phyloP scores from a whole-genome alignment of 2,113 vertebrate genomes.

The Hippolais icterina region DNA sequence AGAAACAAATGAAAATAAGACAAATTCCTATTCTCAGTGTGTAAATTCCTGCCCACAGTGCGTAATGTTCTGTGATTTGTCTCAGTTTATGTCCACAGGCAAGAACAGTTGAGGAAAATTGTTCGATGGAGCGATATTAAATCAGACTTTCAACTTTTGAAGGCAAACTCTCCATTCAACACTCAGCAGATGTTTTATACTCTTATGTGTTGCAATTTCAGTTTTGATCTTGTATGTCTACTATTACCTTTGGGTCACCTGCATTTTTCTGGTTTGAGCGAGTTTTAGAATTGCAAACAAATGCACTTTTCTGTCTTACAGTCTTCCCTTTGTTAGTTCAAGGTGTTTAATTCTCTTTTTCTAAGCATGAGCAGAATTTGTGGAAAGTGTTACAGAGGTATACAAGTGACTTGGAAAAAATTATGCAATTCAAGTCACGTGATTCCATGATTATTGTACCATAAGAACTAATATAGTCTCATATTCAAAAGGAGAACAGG shows the following conservation, averaged over 20 bases:
- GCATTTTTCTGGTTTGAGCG: background rate
- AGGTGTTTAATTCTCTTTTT: background rate
- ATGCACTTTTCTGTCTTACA: background rate
- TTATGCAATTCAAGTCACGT: background rate
- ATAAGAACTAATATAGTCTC: background rate
- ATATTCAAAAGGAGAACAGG: background rate
- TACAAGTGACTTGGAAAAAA: background rate
- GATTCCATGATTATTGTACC: background rate
- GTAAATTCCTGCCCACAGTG: background rate
- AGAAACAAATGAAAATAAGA: background rate
- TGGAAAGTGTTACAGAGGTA: background rate
- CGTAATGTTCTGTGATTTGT: background rate
- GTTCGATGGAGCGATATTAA: background rate
- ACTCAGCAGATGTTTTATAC: background rate
- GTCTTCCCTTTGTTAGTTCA: background rate
- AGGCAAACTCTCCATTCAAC: background rate
- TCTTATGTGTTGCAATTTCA: background rate
- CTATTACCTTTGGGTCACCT: background rate
- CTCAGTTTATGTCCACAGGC: slow-evolving; percentile 2
- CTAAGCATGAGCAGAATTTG: background rate
- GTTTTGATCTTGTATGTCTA: background rate
- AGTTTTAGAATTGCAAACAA: background rate
- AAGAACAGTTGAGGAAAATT: background rate
- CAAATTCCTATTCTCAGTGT: background rate
- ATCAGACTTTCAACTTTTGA: background rate